Base-by-base conservation (phyloP, 1,140 invertebrate genomes). In the Cotesia typhae region DNA sequence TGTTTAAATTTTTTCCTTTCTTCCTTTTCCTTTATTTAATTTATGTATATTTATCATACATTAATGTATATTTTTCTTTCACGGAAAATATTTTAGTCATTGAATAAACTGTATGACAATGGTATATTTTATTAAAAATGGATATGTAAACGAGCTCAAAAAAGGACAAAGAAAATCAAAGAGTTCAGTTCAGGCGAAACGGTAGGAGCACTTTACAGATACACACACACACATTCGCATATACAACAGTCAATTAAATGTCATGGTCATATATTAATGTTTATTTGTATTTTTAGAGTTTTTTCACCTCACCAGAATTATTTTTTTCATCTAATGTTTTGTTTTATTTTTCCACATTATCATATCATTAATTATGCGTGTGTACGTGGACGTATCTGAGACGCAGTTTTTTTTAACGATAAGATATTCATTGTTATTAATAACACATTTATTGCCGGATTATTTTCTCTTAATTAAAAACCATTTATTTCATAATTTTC, bases 231-330 rank as follows among this genome's bases (percentile, higher is more conserved):
- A 57, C 17, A 57, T 57, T 7, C 41, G 41, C 41, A 47, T 10
- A 9, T 41, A 4, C 38, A 47, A 20, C 53, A 57, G n/a, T 57
- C 36, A 55, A 55, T 36, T 69, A 69, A 61, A 69, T 69, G 67
- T 69, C 67, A 69, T 37, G 55, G 53, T 60, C 37, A 57, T 69
- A 38, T 69, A 9, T 9, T 37, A 57, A 57, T 57, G 67, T 69
- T 37, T 57, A 57, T 69, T 37, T n/a, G 36, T 17, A 36, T 60
- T 36, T 36, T 69, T 69, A 12, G 7, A 60, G 67, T 69, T 69
- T 69, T 36, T 69, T 69, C 67, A 69, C 67, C 67, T 69, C 55
- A 41, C 35, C 17, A n/a, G 41, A 47, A 47, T 47, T 47, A 6
- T 47, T 6, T 47, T 7, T 6, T 7, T 6, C 12, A 57, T 20